Percentiles rank a stretch among this genome's conserved stretches.
Evolutionary conservation across 2,888 invertebrate genomes (phyloP).

Genomic region (Ennomos quercinarius): DNA sequence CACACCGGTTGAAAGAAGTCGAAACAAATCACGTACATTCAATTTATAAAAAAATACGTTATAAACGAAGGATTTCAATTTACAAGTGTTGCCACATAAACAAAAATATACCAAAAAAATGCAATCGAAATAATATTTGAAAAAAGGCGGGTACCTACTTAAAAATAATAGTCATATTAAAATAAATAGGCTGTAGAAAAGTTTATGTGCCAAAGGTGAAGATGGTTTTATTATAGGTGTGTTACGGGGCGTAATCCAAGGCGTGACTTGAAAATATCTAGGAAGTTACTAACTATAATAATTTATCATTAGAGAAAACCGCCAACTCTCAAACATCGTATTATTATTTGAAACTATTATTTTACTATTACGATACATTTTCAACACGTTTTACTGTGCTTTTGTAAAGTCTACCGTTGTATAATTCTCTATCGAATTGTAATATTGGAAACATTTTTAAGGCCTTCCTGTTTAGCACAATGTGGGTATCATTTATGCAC

Average conservation of each 20-base stretch:
- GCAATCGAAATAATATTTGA: constrained; percentile 56
- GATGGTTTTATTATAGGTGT: constrained; percentile 49
- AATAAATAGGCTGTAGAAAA: constrained; percentile 47
- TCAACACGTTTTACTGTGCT: constrained; percentile 46
- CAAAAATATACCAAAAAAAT: constrained; percentile 53
- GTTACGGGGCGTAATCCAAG: constrained; percentile 58
- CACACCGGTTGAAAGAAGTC: constrained; percentile 49
- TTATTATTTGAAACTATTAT: constrained; percentile 59
- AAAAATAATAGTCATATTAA: constrained; percentile 47
- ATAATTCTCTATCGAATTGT: constrained; percentile 33
- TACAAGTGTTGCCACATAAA: constrained; percentile 50
- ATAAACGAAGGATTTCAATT: constrained; percentile 40
- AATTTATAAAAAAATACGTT: constrained; percentile 47
- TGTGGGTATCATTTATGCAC: too few species aligned
- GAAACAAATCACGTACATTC: constrained; percentile 34
- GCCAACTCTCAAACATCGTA: constrained; percentile 54
- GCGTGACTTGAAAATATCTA: constrained; percentile 58
- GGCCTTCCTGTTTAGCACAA: too few species aligned
- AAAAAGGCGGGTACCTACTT: constrained; percentile 52
- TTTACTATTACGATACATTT: constrained; percentile 48
- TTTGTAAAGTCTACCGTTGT: constrained; percentile 40
- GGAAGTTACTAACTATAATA: constrained; percentile 49
- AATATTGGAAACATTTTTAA: too few species aligned
- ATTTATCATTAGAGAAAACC: constrained; percentile 53
- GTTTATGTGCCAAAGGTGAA: constrained; percentile 56